Evolutionary conservation across 2,113 vertebrate species (phyloP).

Genomic region (Nycticorax nycticorax): DNA sequence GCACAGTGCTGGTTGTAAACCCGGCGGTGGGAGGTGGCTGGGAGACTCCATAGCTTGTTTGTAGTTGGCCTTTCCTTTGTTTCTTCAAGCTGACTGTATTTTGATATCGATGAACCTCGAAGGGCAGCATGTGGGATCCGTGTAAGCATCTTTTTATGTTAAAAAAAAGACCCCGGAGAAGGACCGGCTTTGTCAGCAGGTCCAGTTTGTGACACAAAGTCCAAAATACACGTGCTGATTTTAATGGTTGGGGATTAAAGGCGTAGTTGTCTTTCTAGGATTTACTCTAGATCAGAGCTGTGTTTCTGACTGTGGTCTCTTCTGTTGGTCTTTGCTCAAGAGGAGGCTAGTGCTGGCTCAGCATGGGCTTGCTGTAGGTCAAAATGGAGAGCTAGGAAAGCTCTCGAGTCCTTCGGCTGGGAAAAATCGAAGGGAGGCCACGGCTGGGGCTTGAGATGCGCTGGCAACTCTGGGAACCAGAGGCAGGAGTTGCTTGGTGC

Average conservation of each 20-base stretch:
- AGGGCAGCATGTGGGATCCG: neutral
- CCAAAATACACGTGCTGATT: neutral
- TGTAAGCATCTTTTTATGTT: neutral
- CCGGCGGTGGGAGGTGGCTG: neutral
- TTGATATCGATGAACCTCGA: neutral
- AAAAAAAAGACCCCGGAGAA: neutral
- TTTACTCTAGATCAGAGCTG: neutral
- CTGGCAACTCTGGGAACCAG: neutral
- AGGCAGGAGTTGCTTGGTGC: neutral
- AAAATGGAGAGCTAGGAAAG: neutral
- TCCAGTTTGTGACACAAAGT: neutral
- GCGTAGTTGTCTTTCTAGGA: fast-evolving
- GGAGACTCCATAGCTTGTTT: neutral
- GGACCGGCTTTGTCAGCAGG: neutral
- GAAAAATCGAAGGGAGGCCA: neutral
- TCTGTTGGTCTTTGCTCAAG: neutral
- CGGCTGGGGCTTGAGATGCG: fast-evolving
- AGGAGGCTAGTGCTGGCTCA: neutral
- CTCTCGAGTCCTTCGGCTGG: neutral
- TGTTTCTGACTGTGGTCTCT: neutral
- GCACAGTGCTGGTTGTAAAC: neutral
- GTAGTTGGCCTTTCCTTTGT: slow-evolving; percentile 19
- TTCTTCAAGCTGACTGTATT: neutral
- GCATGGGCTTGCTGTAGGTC: neutral
- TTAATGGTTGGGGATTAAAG: neutral